Evolutionary conservation across 2,113 vertebrate species (phyloP), one percentile per base, ranked within the genome.

Genomic region (Ailuropoda melanoleuca): DNA sequence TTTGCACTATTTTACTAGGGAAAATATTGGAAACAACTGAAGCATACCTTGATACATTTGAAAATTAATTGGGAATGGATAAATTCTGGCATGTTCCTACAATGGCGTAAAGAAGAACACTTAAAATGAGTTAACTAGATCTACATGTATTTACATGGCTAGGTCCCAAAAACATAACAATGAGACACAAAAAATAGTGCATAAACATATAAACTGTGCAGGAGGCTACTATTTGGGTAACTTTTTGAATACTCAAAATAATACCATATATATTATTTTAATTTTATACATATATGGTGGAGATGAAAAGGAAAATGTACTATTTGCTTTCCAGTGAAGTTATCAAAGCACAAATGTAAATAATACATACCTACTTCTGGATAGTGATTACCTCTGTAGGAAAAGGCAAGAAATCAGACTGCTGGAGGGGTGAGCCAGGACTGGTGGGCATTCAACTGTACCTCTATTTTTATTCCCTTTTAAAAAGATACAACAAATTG

Each of bases 211-310:
- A 46, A 83, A 55, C 53, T 48, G 3, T 78, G 53, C 1, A 60
- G 17, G 11, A 74, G 21, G 24, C 5, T 12, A 55, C 21, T 50
- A 60, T 89, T 56, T 23, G 70, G 68, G 6, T 58, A 50, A 77
- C 26, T 50, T 75, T 92, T 70, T 62, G 62, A 92, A 93, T 66
- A 53, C 18, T 26, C 34, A 72, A 85, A 97, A 74, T 74, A 92
- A 92, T 26, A 10, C 11, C 43, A 86, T 31, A 48, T 43, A 53
- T 31, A 84, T 70, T 89, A n/a, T 83, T 58, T 90, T 88, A 60
- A 39, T 77, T 72, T 58, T 48, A 34, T 50, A 56, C 43, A 55
- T 62, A 56, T 5, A 66, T 8, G 21, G 64, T 24, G 72, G 39
- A 86, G 56, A 75, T 23, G 50, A n/a, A 78, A 17, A 56, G 39